phyloP scores from a whole-genome alignment of 2,888 invertebrate species.

The Lycaena phlaeas region DNA sequence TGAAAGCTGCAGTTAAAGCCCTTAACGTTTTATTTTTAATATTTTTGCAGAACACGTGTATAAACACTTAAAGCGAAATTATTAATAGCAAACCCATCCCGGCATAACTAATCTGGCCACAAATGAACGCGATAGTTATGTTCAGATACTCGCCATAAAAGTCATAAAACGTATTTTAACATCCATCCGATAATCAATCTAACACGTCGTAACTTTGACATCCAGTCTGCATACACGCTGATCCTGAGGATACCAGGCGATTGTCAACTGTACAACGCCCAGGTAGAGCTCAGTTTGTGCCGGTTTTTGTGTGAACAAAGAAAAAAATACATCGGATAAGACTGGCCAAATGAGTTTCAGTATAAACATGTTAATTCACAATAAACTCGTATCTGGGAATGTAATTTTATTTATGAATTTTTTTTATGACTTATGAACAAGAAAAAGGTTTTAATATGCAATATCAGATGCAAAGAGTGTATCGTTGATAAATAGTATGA shows the following conservation, averaged over 20 bases:
- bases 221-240: conserved; percentile 56
- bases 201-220: conserved; percentile 74
- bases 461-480: too few relatives aligned
- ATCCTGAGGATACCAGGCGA: conserved; percentile 25
- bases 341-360: conserved; percentile 62
- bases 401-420: conserved; percentile 8
- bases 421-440: too few relatives aligned
- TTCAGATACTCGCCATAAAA: conserved; percentile 62
- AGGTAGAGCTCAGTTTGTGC: conserved; percentile 24
- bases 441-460: too few relatives aligned
- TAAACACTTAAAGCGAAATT: conserved; percentile 2
- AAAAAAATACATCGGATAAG: conserved; percentile 45
- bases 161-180: conserved; percentile 72
- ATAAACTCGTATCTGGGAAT: conserved; percentile 52
- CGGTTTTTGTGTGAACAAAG: conserved; percentile 29
- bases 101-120: conserved; percentile 34
- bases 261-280: conserved; percentile 24
- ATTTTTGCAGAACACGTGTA: too few relatives aligned
- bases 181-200: conserved; percentile 74
- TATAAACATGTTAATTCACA: conserved; percentile 70
- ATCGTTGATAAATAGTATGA: too few relatives aligned
- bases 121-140: conserved; percentile 54
- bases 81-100: conserved; percentile 2
- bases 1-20: too few relatives aligned
- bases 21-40: too few relatives aligned